A percentile compares a stretch with the other conserved stretches of the same genome.
phyloP scores from a whole-genome alignment of 2,797 vertebrate genomes.

The Corythornis leucogaster region DNA sequence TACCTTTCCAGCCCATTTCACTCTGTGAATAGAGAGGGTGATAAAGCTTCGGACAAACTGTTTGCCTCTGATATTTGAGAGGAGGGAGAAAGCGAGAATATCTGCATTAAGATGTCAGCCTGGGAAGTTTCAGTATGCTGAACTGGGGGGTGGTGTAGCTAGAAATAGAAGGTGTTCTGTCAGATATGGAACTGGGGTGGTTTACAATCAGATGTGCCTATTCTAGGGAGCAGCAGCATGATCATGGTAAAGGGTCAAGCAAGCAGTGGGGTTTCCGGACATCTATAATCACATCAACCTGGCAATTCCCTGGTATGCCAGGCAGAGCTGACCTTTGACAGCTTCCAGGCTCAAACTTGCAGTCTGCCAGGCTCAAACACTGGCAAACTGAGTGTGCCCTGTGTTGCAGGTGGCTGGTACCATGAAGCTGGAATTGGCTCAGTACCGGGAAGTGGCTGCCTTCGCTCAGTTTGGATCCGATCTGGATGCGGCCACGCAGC shows the following conservation, averaged over 20 bases:
- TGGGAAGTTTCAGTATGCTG: neutral
- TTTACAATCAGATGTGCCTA: fast-evolving
- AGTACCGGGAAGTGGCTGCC: constrained; percentile 97
- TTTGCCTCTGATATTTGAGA: neutral
- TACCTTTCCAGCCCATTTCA: neutral
- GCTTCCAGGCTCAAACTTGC: neutral
- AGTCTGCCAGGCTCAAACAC: fast-evolving
- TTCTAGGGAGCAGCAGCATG: neutral
- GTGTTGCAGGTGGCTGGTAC: constrained; percentile 91
- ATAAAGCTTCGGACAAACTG: neutral
- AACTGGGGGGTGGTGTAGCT: neutral
- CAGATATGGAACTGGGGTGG: fast-evolving
- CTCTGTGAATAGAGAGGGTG: neutral
- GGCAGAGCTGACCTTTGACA: neutral
- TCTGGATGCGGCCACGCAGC: constrained; percentile 96
- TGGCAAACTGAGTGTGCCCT: neutral
- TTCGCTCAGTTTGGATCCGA: constrained; percentile 98
- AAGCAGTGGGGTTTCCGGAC: fast-evolving
- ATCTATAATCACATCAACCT: fast-evolving
- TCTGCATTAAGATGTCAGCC: fast-evolving
- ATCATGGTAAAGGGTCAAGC: neutral
- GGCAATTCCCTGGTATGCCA: neutral
- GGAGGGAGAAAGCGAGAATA: neutral
- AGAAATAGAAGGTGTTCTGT: neutral
- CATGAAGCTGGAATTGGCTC: constrained; percentile 97